Percentiles rank a stretch among this genome's conserved stretches.
Conservation (phyloP, 1,140 invertebrate genomes). For the Drosophila hydei region DNA sequence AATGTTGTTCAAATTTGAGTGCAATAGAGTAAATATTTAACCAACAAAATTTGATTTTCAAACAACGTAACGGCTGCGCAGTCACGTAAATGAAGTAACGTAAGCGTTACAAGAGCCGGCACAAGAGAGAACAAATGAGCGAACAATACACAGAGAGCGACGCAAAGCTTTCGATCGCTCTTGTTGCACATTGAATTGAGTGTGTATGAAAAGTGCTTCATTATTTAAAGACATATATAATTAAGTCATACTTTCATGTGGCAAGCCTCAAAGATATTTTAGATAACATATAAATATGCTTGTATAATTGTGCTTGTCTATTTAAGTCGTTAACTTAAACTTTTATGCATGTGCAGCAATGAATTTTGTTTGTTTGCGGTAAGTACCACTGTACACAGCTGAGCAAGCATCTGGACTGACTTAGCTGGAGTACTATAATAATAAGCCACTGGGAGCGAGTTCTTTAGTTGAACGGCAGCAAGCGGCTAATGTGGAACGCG, state of each 20-base stretch:
- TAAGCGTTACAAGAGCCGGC: conserved; percentile 32
- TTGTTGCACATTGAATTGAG: conserved; percentile 15
- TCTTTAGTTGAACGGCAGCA: conserved; percentile 61
- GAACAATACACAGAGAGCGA: not conserved
- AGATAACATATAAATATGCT: not conserved
- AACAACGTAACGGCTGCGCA: conserved; percentile 13
- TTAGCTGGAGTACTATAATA: conserved; percentile 42
- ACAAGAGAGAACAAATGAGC: conserved; percentile 14
- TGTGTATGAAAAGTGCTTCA: not conserved
- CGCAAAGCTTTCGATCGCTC: conserved; percentile 13
- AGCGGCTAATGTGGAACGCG: conserved; percentile 54
- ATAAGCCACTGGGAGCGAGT: conserved; percentile 65
- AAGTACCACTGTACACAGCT: conserved; percentile 50
- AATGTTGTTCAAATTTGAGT: not conserved
- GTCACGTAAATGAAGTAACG: conserved; percentile 23
- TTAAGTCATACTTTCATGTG: too few relatives aligned
- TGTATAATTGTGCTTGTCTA: not conserved
- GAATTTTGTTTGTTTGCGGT: not conserved
- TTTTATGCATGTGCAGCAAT: not conserved
- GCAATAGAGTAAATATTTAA: not conserved
- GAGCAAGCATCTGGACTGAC: conserved; percentile 44
- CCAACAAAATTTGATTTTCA: conserved; percentile 21
- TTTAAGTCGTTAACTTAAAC: not conserved
- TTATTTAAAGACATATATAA: not conserved
- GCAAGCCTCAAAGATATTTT: too few relatives aligned